A percentile compares a stretch with the other conserved stretches of the same genome.
Conservation (phyloP, 2,113 vertebrate genomes). For the Leucosticte australis region DNA sequence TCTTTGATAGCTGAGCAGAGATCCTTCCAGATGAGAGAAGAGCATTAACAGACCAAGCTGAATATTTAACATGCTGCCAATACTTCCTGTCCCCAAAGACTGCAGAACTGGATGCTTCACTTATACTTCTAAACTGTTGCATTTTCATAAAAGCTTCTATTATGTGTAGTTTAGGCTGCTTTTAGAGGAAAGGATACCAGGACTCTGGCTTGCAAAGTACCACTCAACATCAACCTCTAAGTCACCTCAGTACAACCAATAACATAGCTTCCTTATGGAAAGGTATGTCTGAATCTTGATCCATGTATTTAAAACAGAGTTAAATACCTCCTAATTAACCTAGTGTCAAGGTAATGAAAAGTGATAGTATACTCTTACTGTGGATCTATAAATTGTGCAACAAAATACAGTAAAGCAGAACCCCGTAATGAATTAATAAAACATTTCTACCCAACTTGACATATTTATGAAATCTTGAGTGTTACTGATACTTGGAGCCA, state of each 20-base stretch:
- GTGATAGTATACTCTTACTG: neutral
- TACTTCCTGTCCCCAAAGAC: neutral
- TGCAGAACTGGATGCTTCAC: neutral
- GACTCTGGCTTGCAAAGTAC: neutral
- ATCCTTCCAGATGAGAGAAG: neutral
- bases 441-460: neutral
- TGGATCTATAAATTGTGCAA: neutral
- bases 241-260: neutral
- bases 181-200: neutral
- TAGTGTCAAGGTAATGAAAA: neutral
- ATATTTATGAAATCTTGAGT: neutral
- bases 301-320: neutral
- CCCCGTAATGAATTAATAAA: neutral
- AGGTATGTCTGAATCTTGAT: neutral
- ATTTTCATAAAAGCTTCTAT: neutral
- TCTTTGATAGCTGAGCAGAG: neutral
- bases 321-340: neutral
- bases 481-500: neutral
- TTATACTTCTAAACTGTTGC: neutral
- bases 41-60: neutral
- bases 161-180: neutral
- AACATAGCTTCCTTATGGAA: neutral
- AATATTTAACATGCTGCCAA: neutral
- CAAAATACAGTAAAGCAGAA: neutral
- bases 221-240: neutral